These are phyloP conservation scores for Caranx ignobilis DNA, from an alignment of 2,113 vertebrate genomes.

Conservation along the genomic window DNA sequence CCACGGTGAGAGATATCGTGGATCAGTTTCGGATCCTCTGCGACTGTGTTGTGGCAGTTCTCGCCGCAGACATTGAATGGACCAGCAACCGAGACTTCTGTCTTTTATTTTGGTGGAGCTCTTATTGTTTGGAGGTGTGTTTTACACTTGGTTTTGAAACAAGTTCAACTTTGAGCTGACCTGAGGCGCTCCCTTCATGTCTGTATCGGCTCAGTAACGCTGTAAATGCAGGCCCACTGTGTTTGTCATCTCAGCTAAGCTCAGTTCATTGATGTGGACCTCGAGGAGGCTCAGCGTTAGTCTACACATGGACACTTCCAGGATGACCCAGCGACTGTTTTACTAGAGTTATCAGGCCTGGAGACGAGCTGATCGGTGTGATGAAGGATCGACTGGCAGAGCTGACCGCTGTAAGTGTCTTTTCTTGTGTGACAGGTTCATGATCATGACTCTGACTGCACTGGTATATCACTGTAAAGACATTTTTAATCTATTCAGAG, in stretches of 20 bases:
- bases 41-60: conserved; percentile 1
- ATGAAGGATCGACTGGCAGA: conserved; percentile 95
- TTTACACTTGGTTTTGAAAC: neutral
- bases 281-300: neutral
- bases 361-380: conserved; percentile 54
- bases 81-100: neutral
- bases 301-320: conserved; percentile 28
- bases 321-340: conserved; percentile 22
- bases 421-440: neutral
- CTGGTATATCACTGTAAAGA: neutral
- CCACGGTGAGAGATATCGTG: conserved; percentile 6
- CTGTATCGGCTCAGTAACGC: neutral
- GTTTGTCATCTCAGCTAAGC: neutral
- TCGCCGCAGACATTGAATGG: neutral
- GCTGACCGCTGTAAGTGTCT: conserved; percentile 85
- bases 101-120: neutral
- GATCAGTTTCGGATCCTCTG: conserved; percentile 5
- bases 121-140: no score
- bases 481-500: conserved; percentile 69
- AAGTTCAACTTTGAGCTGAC: neutral
- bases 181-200: neutral
- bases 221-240: neutral
- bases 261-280: neutral
- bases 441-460: neutral
- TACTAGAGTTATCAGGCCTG: conserved; percentile 6